Base-by-base conservation (phyloP, 1,140 invertebrate species). In the Latrodectus geometricus region DNA sequence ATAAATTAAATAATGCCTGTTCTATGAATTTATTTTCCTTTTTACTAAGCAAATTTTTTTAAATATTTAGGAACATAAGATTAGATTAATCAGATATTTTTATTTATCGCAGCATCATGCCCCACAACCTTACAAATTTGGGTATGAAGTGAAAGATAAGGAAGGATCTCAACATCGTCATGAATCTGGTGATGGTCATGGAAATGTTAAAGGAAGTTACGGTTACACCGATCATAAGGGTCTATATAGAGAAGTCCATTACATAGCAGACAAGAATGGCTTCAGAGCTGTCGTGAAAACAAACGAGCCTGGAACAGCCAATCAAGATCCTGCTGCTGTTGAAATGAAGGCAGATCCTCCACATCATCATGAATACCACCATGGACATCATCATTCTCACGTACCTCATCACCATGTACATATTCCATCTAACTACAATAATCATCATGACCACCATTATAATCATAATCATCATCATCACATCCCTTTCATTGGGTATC, bases 221-320 rank as follows among this genome's bases (percentile, higher is more conserved):
- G 23, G 65, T 9, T 77, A 48, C 21, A 65, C 49, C 17, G 86
- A 83, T 21, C 15, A 48, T 11, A 70, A 85, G 49, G 88, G 88
- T 11, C 17, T 65, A 21, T 20, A 76, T 17, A 69, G 88, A 56
- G 72, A 74, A 8, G 88, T 88, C 48, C 65, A 82, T 15, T 88
- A 88, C 61, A 54, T 66, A 23, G 88, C 88, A 21, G 88, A 88
- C 52, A 50, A 88, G n/a, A 20, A 9, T 11, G 88, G 88, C 15
- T 88, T 88, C 87, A 54, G 78, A 35, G 88, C 87, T 48, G 20
- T 48, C 20, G 87, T 88, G 17, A 74, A 73, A 20, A 88, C 69
- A 48, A 88, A 69, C 20, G 68, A 69, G 20, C 68, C 68, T 15
- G 68, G 68, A 69, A 69, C 68, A n/a, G 88, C 68, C 88, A 88